Evolutionary conservation across 64 coral and sea anemone genomes (phyloP).

Genomic region (Pachyseris speciosa): DNA sequence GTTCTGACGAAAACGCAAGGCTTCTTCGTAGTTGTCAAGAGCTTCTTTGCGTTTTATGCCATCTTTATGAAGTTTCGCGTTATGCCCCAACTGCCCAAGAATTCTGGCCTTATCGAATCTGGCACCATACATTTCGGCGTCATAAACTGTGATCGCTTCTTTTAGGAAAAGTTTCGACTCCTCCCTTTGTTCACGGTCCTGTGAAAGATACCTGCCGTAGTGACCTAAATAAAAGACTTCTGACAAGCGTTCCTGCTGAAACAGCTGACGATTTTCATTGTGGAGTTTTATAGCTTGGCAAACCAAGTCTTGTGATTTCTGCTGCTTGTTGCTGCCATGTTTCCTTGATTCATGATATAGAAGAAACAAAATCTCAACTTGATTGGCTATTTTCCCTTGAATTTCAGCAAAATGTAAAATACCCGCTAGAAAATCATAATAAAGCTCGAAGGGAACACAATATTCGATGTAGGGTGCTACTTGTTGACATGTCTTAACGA

Average conservation of each 20-base stretch:
- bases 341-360: too few species aligned
- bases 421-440: slow-evolving; percentile 8
- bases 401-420: not conserved
- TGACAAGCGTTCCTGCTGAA: not conserved
- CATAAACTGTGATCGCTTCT: slow-evolving; percentile 10
- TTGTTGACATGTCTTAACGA: not conserved
- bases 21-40: not conserved
- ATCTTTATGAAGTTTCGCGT: not conserved
- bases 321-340: not conserved
- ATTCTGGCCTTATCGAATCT: slow-evolving; percentile 32
- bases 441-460: slow-evolving; percentile 13
- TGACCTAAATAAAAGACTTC: slow-evolving; percentile 50
- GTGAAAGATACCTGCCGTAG: slow-evolving; percentile 27
- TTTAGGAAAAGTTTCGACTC: not conserved
- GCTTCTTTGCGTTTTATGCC: not conserved
- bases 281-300: not conserved
- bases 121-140: not conserved
- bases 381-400: not conserved
- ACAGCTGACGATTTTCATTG: not conserved
- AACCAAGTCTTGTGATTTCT: not conserved
- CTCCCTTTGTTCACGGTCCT: slow-evolving; percentile 11
- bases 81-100: slow-evolving; percentile 32
- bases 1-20: not conserved
- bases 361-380: slow-evolving; percentile 60
- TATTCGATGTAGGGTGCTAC: slow-evolving; percentile 34